Evolutionary conservation across 2,113 vertebrate genomes (phyloP).

Genomic region (Synodontis membranacea): DNA sequence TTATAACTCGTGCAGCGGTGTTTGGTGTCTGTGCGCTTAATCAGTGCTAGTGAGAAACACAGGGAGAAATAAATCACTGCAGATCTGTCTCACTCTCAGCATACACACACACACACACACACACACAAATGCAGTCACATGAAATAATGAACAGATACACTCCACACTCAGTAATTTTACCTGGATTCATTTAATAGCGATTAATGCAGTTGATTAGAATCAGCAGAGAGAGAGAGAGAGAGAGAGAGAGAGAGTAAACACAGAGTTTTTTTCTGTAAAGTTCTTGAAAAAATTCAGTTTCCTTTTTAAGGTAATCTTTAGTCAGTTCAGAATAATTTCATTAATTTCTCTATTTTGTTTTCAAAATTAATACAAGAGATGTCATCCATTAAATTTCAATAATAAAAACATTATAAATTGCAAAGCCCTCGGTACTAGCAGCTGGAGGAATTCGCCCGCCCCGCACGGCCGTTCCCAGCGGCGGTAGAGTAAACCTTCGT

Average conservation of each 20-base stretch:
- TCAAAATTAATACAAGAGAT: background rate
- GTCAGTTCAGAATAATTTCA: background rate
- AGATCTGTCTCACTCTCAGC: background rate
- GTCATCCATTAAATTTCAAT: background rate
- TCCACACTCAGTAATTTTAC: background rate
- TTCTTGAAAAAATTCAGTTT: too few relatives aligned
- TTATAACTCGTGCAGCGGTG: constrained; percentile 11
- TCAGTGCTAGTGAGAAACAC: constrained; percentile 8
- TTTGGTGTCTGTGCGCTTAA: constrained; percentile 22
- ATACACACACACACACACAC: background rate
- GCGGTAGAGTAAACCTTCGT: too few relatives aligned
- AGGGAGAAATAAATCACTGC: constrained; percentile 17
- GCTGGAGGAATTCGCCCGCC: too few relatives aligned
- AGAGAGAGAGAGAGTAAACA: background rate
- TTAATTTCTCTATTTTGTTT: background rate
- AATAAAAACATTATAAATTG: background rate
- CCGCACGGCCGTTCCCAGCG: too few relatives aligned
- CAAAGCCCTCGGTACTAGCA: too few relatives aligned
- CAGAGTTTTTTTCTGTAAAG: background rate
- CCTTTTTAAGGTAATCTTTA: background rate
- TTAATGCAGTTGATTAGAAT: background rate
- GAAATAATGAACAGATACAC: background rate
- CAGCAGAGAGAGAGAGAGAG: background rate
- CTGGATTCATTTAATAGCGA: background rate
- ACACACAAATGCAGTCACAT: background rate